A percentile compares a stretch with the other conserved stretches of the same genome.
These are phyloP conservation scores for Cylas formicarius DNA, from an alignment of 1,140 invertebrate genomes.

Conservation along the genomic window DNA sequence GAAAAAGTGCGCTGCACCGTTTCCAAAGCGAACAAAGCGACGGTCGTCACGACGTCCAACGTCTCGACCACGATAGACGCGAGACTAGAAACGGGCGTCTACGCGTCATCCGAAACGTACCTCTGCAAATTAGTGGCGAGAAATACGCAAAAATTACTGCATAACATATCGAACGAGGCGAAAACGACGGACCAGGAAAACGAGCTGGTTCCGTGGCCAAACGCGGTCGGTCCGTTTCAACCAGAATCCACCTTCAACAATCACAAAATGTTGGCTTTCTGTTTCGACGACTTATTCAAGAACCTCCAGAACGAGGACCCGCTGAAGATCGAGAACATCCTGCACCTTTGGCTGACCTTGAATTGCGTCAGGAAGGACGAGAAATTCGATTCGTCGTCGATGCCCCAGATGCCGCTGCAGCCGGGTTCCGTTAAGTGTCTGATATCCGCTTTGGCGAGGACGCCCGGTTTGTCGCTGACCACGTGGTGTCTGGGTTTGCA, in stretches of 20 bases:
- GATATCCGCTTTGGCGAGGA: slow-evolving; percentile 58
- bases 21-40: slow-evolving; percentile 21
- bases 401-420: slow-evolving; percentile 64
- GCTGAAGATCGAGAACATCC: slow-evolving; percentile 68
- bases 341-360: slow-evolving; percentile 77
- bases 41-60: slow-evolving; percentile 21
- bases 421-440: slow-evolving; percentile 62
- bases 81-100: slow-evolving; percentile 67
- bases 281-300: slow-evolving; percentile 63
- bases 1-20: slow-evolving; percentile 38
- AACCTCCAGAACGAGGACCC: slow-evolving; percentile 45
- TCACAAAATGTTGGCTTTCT: slow-evolving; percentile 56
- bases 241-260: slow-evolving; percentile 28
- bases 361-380: slow-evolving; percentile 52
- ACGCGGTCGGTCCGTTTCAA: slow-evolving; percentile 39
- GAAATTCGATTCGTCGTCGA: slow-evolving; percentile 51
- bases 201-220: slow-evolving; percentile 42
- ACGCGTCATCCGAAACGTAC: slow-evolving; percentile 62
- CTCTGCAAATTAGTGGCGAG: slow-evolving; percentile 58
- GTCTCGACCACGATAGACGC: slow-evolving; percentile 69
- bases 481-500: slow-evolving; percentile 66
- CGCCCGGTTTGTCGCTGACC: slow-evolving; percentile 59
- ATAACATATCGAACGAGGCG: slow-evolving; percentile 41
- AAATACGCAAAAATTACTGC: slow-evolving; percentile 52
- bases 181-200: slow-evolving; percentile 33